Conservation (phyloP, 2,113 vertebrate species). For the Lophochroa leadbeateri region DNA sequence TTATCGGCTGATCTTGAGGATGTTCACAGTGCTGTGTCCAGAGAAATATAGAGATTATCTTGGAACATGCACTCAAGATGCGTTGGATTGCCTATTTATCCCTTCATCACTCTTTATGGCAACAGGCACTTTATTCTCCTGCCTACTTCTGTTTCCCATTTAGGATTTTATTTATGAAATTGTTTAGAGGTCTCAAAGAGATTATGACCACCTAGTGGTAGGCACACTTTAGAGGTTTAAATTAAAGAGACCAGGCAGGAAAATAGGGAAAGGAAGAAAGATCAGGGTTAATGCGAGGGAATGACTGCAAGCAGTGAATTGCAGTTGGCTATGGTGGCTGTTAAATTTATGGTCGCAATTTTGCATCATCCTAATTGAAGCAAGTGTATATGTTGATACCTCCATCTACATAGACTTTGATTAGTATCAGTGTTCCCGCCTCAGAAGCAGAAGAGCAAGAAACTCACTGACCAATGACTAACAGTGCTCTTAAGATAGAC, state of each 20-base stretch:
- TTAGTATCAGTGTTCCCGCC: not conserved
- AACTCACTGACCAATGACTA: not conserved
- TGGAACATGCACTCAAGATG: conserved; percentile 1
- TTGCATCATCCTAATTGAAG: not conserved
- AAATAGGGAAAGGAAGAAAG: not conserved
- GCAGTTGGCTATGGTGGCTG: not conserved
- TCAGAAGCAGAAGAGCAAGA: not conserved
- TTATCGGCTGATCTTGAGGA: conserved; percentile 24
- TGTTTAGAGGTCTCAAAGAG: not conserved
- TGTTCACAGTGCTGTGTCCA: not conserved
- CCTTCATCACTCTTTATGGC: not conserved
- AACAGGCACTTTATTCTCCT: not conserved
- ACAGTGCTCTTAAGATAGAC: not conserved
- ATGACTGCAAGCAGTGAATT: not conserved
- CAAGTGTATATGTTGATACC: too few relatives aligned
- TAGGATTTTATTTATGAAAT: conserved; percentile 7
- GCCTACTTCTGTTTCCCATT: not conserved
- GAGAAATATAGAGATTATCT: conserved; percentile 19
- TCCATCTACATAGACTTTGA: not conserved
- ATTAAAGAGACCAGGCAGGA: not conserved
- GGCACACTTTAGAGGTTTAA: not conserved
- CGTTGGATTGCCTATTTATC: conserved; percentile 34
- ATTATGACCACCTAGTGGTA: not conserved
- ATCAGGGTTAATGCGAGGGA: not conserved
- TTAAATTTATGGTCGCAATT: not conserved